Percentiles rank a stretch among this genome's conserved stretches.
phyloP scores from a whole-genome alignment of 2,888 invertebrate species.

The Dicranocentrus wangi region DNA sequence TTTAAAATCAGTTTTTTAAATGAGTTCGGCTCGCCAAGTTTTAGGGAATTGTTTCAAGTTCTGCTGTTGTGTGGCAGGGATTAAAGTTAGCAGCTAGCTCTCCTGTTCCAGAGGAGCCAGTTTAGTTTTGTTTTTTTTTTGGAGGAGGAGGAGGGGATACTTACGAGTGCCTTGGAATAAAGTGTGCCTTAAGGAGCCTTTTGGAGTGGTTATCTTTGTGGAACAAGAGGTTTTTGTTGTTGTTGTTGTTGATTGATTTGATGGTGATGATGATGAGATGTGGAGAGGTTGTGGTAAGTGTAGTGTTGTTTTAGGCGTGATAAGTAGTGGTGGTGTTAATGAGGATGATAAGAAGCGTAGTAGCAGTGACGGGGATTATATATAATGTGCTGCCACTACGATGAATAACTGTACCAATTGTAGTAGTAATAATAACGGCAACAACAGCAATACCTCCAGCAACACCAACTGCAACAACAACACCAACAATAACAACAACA shows the following conservation, averaged over 20 bases:
- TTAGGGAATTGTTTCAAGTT: too few species aligned
- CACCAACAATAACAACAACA: conserved; percentile 4
- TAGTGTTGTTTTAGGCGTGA: too few species aligned
- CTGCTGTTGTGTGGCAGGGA: too few species aligned
- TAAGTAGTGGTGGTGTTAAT: neutral
- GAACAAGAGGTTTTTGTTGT: neutral
- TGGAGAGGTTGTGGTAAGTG: neutral
- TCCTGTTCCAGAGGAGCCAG: too few species aligned
- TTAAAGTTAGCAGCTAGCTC: too few species aligned
- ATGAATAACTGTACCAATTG: conserved; percentile 46
- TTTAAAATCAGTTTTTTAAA: too few species aligned
- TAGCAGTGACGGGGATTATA: neutral
- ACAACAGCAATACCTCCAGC: neutral
- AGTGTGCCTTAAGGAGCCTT: too few species aligned
- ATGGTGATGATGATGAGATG: neutral
- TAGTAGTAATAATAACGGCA: conserved; percentile 2
- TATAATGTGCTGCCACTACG: conserved; percentile 9
- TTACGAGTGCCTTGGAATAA: too few species aligned
- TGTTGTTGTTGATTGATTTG: neutral
- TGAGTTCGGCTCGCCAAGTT: too few species aligned
- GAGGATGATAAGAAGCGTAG: neutral
- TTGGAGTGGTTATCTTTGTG: too few species aligned
- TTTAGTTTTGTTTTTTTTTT: too few species aligned
- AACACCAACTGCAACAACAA: conserved; percentile 3
- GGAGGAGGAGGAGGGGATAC: too few species aligned